These are phyloP conservation scores for Branchinecta lynchi DNA, from an alignment of 1,140 invertebrate species.

Conservation along the genomic window DNA sequence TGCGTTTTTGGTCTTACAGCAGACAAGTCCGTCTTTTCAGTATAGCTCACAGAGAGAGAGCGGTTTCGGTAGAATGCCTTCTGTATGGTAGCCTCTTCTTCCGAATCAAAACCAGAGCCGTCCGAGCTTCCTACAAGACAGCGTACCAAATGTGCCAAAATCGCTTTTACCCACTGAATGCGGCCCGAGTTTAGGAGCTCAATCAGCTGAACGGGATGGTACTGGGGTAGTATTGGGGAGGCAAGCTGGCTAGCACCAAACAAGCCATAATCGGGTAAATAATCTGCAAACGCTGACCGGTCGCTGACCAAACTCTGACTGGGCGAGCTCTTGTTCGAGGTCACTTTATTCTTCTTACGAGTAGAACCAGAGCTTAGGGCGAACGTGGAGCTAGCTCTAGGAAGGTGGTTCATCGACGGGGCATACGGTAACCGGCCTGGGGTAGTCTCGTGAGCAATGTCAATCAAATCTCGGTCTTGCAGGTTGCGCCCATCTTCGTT, in stretches of 20 bases:
- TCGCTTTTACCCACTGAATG: constrained; percentile 92
- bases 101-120: constrained; percentile 25
- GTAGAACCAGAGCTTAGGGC: constrained; percentile 15
- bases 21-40: constrained; percentile 28
- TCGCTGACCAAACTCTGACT: neutral
- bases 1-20: neutral
- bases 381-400: constrained; percentile 19
- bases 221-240: constrained; percentile 94
- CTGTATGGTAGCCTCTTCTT: constrained; percentile 48
- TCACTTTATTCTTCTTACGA: constrained; percentile 14
- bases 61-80: constrained; percentile 66
- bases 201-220: constrained; percentile 97
- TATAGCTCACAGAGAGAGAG: constrained; percentile 71
- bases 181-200: constrained; percentile 97
- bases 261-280: constrained; percentile 82
- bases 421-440: constrained; percentile 19
- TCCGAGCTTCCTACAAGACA: constrained; percentile 28
- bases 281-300: constrained; percentile 28
- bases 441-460: constrained; percentile 16
- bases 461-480: constrained; percentile 15
- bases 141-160: constrained; percentile 85
- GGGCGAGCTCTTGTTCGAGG: neutral
- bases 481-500: constrained; percentile 19
- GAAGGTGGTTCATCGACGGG: constrained; percentile 20
- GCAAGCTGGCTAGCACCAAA: constrained; percentile 93